A percentile compares a stretch with the other conserved stretches of the same genome.
Evolutionary conservation across 2,888 invertebrate genomes (phyloP).

Genomic region (Orthosia gracilis): DNA sequence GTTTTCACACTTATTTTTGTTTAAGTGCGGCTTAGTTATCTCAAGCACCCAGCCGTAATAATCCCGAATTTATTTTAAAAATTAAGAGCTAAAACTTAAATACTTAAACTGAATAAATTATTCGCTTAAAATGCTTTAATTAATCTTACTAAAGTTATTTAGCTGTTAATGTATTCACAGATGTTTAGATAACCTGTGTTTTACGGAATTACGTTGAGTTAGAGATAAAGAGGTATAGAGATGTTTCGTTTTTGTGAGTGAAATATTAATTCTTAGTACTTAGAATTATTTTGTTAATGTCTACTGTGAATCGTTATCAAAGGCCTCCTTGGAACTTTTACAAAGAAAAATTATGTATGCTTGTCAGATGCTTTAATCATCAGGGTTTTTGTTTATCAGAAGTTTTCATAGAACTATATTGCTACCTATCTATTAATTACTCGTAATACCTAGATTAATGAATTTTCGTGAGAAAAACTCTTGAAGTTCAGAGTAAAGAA

Average conservation of each 20-base stretch:
- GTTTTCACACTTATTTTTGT: constrained; percentile 12
- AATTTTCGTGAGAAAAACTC: too few relatives aligned
- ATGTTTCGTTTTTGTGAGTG: constrained; percentile 7
- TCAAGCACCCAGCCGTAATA: constrained; percentile 41
- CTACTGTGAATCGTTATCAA: neutral
- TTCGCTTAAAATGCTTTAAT: constrained; percentile 46
- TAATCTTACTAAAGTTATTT: constrained; percentile 37
- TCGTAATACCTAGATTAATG: too few relatives aligned
- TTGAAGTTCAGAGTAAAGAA: too few relatives aligned
- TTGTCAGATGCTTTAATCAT: too few relatives aligned
- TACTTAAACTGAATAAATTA: constrained; percentile 48
- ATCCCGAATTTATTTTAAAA: constrained; percentile 47
- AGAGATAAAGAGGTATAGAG: neutral
- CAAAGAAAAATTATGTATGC: too few relatives aligned
- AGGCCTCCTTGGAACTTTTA: too few relatives aligned
- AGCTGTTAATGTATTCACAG: constrained; percentile 42
- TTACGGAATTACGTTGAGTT: constrained; percentile 15
- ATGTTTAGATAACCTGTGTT: constrained; percentile 41
- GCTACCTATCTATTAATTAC: too few relatives aligned
- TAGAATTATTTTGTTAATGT: neutral
- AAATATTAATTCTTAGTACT: neutral
- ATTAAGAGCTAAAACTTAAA: constrained; percentile 51
- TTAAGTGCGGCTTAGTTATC: constrained; percentile 35
- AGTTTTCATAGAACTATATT: too few relatives aligned
- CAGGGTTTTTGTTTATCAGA: too few relatives aligned